phyloP scores from a whole-genome alignment of 2,888 invertebrate species.

The Petrophora chlorosata region DNA sequence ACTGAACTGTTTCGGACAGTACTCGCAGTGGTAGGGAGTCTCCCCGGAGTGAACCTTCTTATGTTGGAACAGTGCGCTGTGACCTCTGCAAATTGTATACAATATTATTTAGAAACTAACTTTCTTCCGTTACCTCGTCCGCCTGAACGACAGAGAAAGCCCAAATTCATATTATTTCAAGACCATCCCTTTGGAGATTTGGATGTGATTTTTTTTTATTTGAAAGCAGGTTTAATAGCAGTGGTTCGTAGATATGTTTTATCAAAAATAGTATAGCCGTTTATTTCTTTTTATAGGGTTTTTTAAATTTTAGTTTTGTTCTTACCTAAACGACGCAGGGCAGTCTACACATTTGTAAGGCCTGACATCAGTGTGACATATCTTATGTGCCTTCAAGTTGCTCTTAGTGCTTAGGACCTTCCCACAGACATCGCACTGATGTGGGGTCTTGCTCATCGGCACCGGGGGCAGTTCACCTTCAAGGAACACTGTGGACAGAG shows the following conservation, averaged over 20 bases:
- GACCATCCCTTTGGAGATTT: no score
- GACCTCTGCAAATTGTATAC: slow-evolving; percentile 64
- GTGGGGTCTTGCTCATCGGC: slow-evolving; percentile 66
- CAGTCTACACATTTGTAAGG: slow-evolving; percentile 67
- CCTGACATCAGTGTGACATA: slow-evolving; percentile 69
- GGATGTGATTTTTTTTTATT: no score
- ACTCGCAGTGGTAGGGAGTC: slow-evolving; percentile 76
- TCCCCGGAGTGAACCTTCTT: slow-evolving; percentile 68
- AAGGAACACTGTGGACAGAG: slow-evolving; percentile 36
- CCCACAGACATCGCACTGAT: slow-evolving; percentile 75
- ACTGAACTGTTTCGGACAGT: slow-evolving; percentile 72
- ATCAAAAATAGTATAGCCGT: no score
- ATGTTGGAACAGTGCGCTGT: slow-evolving; percentile 76
- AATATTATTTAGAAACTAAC: no score
- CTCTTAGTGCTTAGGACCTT: slow-evolving; percentile 74
- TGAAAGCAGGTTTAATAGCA: no score
- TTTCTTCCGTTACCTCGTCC: no score
- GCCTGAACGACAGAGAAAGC: no score
- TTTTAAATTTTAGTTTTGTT: no score
- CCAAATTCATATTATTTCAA: no score
- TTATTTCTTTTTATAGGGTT: no score
- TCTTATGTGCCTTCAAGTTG: slow-evolving; percentile 73
- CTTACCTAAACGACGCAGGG: slow-evolving; percentile 68
- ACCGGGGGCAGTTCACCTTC: slow-evolving; percentile 40
- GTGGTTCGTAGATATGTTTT: no score